Conservation (phyloP, 2,888 invertebrate species). For the Apamea anceps region DNA sequence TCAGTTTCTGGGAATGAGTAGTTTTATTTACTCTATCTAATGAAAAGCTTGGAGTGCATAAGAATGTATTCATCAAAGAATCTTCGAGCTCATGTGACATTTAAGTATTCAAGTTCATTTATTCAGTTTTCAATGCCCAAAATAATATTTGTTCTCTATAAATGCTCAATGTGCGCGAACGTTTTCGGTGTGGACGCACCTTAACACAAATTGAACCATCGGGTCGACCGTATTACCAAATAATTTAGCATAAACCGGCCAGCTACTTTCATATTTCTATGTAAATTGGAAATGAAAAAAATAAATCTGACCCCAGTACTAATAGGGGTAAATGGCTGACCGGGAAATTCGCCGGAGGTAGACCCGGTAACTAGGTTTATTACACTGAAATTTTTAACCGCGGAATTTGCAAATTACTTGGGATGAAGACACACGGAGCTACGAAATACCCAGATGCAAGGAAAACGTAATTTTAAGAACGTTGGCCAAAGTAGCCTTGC, state of each 20-base stretch:
- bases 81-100: not conserved
- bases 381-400: constrained; percentile 22
- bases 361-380: constrained; percentile 34
- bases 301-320: constrained; percentile 36
- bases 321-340: constrained; percentile 43
- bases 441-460: not conserved
- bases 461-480: not conserved
- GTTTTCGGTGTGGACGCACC: not conserved
- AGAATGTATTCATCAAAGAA: not conserved
- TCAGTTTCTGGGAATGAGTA: too few species aligned
- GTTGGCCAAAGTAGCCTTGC: not conserved
- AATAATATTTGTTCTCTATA: not conserved
- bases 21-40: too few species aligned
- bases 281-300: constrained; percentile 53
- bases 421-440: not conserved
- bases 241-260: constrained; percentile 53
- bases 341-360: constrained; percentile 30
- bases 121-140: not conserved
- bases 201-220: constrained; percentile 44
- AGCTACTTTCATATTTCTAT: constrained; percentile 50
- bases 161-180: too few species aligned
- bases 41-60: too few species aligned
- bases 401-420: not conserved
- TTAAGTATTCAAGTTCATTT: not conserved
- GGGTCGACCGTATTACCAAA: constrained; percentile 51